Conservation (phyloP, 2,888 invertebrate genomes). For the Pandemis cinnamomeana region DNA sequence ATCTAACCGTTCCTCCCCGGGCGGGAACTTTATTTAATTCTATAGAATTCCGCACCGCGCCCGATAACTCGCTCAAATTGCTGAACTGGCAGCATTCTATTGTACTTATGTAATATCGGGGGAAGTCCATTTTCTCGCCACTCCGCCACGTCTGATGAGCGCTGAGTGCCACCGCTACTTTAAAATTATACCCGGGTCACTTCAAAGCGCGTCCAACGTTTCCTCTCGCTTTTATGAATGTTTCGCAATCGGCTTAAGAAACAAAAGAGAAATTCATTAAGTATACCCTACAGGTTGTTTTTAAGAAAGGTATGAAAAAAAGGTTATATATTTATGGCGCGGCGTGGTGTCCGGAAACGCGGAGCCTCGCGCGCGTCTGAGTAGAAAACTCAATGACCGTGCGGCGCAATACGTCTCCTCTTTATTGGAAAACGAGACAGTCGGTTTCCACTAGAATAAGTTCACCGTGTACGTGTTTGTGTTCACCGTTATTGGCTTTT, state of each 20-base stretch:
- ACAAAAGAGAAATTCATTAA: slow-evolving; percentile 12
- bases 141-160: slow-evolving; percentile 52
- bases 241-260: slow-evolving; percentile 23
- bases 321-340: not conserved
- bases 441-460: slow-evolving; percentile 73
- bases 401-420: slow-evolving; percentile 75
- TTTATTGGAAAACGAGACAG: slow-evolving; percentile 81
- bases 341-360: slow-evolving; percentile 16
- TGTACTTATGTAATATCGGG: slow-evolving; percentile 65
- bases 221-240: slow-evolving; percentile 30
- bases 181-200: slow-evolving; percentile 60
- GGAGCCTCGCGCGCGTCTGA: slow-evolving; percentile 62
- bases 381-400: slow-evolving; percentile 79
- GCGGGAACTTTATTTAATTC: slow-evolving; percentile 61
- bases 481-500: slow-evolving; percentile 70
- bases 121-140: slow-evolving; percentile 67
- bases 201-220: slow-evolving; percentile 43
- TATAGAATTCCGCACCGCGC: slow-evolving; percentile 57
- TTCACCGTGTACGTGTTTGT: slow-evolving; percentile 69
- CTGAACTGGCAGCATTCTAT: slow-evolving; percentile 59
- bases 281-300: not conserved
- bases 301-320: not conserved
- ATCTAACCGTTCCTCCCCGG: slow-evolving; percentile 51
- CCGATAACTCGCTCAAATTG: slow-evolving; percentile 67
- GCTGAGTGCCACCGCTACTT: slow-evolving; percentile 52